Evolutionary conservation across 2,888 invertebrate genomes (phyloP), one percentile per base, ranked within the genome.

Genomic region (Steromphala cineraria): DNA sequence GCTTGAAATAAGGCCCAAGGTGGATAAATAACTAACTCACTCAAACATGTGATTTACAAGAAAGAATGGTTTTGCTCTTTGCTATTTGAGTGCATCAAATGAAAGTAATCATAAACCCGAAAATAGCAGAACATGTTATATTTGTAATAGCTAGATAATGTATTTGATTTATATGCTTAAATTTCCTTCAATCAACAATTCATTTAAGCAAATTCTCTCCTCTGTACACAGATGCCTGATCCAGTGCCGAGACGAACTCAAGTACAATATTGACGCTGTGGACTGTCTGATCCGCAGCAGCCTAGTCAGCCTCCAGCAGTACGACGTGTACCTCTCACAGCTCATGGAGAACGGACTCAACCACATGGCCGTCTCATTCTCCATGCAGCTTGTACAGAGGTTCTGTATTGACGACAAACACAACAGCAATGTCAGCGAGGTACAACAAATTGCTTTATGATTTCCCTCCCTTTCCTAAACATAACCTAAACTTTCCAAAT

Each of bases 261-360:
- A 96, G 85, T 98, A 97, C 94, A 98, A 98, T 92, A 95, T 98
- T 75, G 98, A 99, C 88, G 98, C 97, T 0, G 96, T 98, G 1
- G 98, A 98, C 92, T 96, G 96, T 81, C 95, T 99, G 28, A 96
- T 99, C 82, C 95, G 97, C 83, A 95, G 96, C 74, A 96, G 96
- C 81, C 95, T 98, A 74, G 95, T 98, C 46, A 97, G 96, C 92
- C 94, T 98, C 87, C 95, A 95, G n/a, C 96, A 92, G 87, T 93
- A 92, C 76, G 93, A 93, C 83, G 78, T 87, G 53, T 91, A 89
- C 83, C 89, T 93, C 2, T 89, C 90, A 3, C 88, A 88, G 74
- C 81, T 90, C 84, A 96, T 99, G 96, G 98, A 98, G 88, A 96
- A 95, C 91, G 98, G 97, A 0, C 96, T 95, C 91, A 96, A 96